Evolutionary conservation across 1,140 invertebrate genomes (phyloP).

Genomic region (Aphelinus atriplicis): DNA sequence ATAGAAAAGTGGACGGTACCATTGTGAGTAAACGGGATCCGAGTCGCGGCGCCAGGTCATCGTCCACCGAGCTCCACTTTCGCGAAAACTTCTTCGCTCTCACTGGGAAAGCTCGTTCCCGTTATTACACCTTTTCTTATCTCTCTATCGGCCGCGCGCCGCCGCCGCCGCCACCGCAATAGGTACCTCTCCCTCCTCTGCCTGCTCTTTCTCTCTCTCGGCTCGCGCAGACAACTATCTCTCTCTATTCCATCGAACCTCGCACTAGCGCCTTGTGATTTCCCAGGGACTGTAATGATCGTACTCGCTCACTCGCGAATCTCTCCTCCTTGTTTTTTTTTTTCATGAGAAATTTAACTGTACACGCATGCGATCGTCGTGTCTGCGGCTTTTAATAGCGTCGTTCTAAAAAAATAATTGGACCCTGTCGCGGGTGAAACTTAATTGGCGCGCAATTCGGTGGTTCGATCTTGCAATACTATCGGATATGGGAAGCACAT

Average conservation of each 20-base stretch:
- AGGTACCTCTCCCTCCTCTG: background rate
- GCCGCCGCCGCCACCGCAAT: too few species aligned
- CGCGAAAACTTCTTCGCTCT: slow-evolving; percentile 35
- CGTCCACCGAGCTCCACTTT: slow-evolving; percentile 35
- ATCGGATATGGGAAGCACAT: too few species aligned
- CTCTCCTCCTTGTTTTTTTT: background rate
- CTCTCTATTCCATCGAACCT: slow-evolving; percentile 8
- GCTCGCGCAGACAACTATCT: background rate
- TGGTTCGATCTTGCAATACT: too few species aligned
- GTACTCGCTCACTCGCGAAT: background rate
- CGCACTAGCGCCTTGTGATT: slow-evolving; percentile 14
- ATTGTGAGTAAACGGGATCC: too few species aligned
- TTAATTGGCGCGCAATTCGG: too few species aligned
- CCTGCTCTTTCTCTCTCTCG: background rate
- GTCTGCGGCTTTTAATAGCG: too few species aligned
- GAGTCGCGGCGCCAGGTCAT: slow-evolving; percentile 17
- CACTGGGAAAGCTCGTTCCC: slow-evolving; percentile 35
- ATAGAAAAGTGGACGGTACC: background rate
- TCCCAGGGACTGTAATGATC: slow-evolving; percentile 18
- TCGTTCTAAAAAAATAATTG: too few species aligned
- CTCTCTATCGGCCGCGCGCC: too few species aligned
- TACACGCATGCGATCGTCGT: background rate
- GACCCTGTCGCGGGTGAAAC: too few species aligned
- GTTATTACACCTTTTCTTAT: slow-evolving; percentile 3
- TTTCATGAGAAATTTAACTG: slow-evolving; percentile 24